These are phyloP conservation scores for Hydriomena furcata DNA, from an alignment of 2,888 invertebrate species.

Conservation along the genomic window DNA sequence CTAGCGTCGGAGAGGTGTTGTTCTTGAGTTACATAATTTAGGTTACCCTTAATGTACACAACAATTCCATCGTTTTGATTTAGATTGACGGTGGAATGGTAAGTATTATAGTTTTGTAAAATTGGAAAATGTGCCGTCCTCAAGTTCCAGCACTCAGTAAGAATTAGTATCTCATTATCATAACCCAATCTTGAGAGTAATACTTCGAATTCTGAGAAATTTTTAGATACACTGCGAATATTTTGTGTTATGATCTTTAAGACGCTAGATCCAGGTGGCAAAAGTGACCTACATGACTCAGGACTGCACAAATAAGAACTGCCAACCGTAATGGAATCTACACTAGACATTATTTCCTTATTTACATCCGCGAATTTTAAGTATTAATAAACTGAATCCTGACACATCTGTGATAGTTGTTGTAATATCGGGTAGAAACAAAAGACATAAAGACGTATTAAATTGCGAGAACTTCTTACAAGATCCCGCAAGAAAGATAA, in stretches of 20 bases:
- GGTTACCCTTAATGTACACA: neutral
- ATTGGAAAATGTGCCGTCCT: neutral
- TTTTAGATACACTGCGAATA: neutral
- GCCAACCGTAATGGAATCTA: neutral
- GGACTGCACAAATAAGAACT: neutral
- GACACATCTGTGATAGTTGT: no score
- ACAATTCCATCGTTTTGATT: neutral
- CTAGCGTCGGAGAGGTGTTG: neutral
- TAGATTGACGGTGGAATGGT: neutral
- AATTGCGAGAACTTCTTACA: no score
- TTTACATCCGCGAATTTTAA: slow-evolving; percentile 1
- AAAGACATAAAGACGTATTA: no score
- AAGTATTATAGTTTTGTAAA: neutral
- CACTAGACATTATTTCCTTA: neutral
- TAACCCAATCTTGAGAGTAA: neutral
- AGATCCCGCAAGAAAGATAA: no score
- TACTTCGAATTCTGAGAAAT: neutral
- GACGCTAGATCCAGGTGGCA: neutral
- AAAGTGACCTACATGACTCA: neutral
- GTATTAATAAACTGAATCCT: no score
- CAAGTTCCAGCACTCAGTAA: neutral
- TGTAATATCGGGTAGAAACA: no score
- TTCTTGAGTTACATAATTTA: neutral
- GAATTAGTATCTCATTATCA: neutral
- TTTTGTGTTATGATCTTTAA: neutral